Evolutionary conservation across 2,113 vertebrate species (phyloP).

Genomic region (Dromaius novaehollandiae): DNA sequence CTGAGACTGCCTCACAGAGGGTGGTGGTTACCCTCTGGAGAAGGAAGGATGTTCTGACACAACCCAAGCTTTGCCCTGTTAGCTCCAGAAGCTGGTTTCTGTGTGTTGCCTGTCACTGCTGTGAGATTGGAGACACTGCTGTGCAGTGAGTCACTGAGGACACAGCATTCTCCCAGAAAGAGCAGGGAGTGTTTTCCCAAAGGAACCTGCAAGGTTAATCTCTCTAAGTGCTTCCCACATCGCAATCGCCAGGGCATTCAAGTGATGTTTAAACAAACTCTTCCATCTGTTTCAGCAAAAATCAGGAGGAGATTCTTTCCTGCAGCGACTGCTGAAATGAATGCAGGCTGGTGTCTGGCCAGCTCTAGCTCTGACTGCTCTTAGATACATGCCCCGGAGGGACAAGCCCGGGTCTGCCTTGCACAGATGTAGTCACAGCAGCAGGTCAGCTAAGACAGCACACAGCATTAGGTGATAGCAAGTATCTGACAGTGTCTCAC

Average conservation of each 20-base stretch:
- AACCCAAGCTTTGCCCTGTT: background rate
- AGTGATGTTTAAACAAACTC: background rate
- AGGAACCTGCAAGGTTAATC: background rate
- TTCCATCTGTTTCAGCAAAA: background rate
- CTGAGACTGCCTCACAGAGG: background rate
- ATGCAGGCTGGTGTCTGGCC: background rate
- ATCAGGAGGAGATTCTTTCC: background rate
- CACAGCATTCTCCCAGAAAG: background rate
- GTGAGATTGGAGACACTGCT: background rate
- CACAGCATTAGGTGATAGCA: rapidly evolving
- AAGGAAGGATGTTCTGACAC: background rate
- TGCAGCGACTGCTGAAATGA: background rate
- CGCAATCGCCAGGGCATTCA: background rate
- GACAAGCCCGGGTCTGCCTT: background rate
- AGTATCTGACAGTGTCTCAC: background rate
- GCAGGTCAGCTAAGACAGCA: background rate
- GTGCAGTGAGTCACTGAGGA: background rate
- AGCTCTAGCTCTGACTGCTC: background rate
- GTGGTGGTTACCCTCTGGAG: background rate
- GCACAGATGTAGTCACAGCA: background rate
- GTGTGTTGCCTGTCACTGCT: background rate
- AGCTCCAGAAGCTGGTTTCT: slow-evolving; percentile 2
- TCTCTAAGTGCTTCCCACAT: background rate
- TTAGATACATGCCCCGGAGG: background rate
- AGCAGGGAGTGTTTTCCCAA: background rate